These are phyloP conservation scores for Xiphophorus maculatus DNA, from an alignment of 2,113 vertebrate species.

Conservation along the genomic window DNA sequence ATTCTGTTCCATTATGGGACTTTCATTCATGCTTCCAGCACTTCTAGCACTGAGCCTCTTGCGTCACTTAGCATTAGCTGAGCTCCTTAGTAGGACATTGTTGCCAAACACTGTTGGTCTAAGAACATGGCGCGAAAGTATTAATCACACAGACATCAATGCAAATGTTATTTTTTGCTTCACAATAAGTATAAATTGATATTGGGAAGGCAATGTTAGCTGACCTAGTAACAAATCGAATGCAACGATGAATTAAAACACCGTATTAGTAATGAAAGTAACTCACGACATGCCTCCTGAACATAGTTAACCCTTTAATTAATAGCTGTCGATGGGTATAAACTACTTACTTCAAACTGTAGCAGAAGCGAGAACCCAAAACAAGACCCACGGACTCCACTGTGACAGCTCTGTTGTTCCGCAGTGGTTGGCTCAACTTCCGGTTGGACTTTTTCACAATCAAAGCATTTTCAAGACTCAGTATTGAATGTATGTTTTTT, in stretches of 20 bases:
- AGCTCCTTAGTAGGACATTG: conserved; percentile 6
- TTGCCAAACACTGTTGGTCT: background rate
- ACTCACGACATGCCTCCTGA: background rate
- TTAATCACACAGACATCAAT: background rate
- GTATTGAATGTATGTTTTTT: too few relatives aligned
- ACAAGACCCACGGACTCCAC: background rate
- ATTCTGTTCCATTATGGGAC: background rate
- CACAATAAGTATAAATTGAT: background rate
- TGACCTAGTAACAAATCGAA: background rate
- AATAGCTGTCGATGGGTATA: fast-evolving
- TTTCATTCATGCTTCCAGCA: background rate
- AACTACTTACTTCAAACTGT: conserved; percentile 9
- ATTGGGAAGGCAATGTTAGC: background rate
- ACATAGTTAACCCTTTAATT: background rate
- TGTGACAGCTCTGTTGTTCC: background rate
- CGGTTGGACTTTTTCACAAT: conserved; percentile 8
- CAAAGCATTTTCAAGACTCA: background rate
- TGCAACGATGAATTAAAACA: background rate
- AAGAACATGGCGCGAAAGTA: too few relatives aligned
- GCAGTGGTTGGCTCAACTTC: background rate
- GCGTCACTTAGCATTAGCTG: conserved; percentile 34
- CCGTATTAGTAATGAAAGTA: background rate
- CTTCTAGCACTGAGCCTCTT: background rate
- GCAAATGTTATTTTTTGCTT: background rate
- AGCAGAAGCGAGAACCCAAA: conserved; percentile 8